phyloP scores from a whole-genome alignment of 2,888 invertebrate species.

The Meiosimyza platycephala region DNA sequence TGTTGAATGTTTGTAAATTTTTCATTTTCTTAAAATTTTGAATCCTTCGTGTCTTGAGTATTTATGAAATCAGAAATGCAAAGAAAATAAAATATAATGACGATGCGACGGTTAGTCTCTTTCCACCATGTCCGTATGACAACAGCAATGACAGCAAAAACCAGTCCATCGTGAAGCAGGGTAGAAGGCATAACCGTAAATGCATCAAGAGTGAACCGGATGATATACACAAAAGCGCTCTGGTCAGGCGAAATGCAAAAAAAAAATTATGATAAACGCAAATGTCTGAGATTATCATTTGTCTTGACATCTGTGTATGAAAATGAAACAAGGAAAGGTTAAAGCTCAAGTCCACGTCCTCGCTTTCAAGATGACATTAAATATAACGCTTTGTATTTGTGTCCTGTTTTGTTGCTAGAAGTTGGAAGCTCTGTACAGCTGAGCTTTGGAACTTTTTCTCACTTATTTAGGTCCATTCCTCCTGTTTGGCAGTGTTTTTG shows the following conservation, averaged over 20 bases:
- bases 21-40: too few species aligned
- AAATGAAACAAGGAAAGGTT: neutral
- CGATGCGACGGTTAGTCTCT: neutral
- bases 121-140: neutral
- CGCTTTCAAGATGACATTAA: constrained; percentile 18
- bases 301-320: constrained; percentile 17
- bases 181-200: neutral
- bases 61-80: too few species aligned
- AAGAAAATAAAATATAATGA: neutral
- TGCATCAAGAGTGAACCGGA: neutral
- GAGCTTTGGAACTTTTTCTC: neutral
- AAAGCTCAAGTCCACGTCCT: neutral
- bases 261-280: constrained; percentile 7
- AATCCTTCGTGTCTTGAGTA: too few species aligned
- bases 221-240: neutral
- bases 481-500: neutral
- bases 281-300: constrained; percentile 28
- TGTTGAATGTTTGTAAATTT: neutral
- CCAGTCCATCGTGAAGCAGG: too few species aligned
- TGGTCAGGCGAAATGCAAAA: neutral
- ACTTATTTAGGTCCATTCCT: neutral
- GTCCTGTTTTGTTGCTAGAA: constrained; percentile 7
- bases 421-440: constrained; percentile 15
- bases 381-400: constrained; percentile 30
- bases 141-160: neutral